Base-by-base conservation (phyloP, 2,113 vertebrate species). In the Sylvietta virens region DNA sequence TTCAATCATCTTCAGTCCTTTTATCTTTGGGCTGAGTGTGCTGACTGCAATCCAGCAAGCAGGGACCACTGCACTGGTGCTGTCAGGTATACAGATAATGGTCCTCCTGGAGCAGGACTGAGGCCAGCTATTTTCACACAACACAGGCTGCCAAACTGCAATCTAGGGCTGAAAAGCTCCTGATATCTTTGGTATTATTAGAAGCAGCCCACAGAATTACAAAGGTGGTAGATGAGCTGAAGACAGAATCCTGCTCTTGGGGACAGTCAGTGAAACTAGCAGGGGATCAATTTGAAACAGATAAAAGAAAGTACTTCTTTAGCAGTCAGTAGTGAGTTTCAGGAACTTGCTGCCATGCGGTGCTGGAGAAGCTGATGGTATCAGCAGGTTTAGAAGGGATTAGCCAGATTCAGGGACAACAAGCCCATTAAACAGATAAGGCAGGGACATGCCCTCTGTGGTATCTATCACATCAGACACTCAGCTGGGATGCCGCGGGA, bases 121-220 rank as follows among this genome's bases (percentile, higher is more conserved):
- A 88, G 71, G 73, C 26, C 50, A 86, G 81, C 58, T 92, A 37
- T 87, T 92, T 91, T 82, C 86, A 78, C 60, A 65, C 31, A 82
- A 82, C 50, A 54, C 22, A 56, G 47, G 27, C 62, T 94, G 50
- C 85, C 84, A 87, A 94, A 61, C 57, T 86, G 35, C 67, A 62
- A 27, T 81, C 30, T 13, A 27, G 39, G 33, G 48, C 15, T 42
- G 79, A 90, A 88, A 35, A 48, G 47, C 47, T 77, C n/a, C 84
- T 82, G 61, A 54, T 86, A 90, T 62, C 35, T 88, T 65, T 62
- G 45, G 51, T 94, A 86, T 90, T 91, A 85, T 89, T 95, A 91
- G 96, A 92, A 88, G 56, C 35, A 73, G 37, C 58, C 58, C 44
- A 81, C 39, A 65, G 86, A 88, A 88, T 88, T 81, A 77, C 71